Evolutionary conservation across 2,113 vertebrate genomes (phyloP).

Genomic region (Perca schrenkii): DNA sequence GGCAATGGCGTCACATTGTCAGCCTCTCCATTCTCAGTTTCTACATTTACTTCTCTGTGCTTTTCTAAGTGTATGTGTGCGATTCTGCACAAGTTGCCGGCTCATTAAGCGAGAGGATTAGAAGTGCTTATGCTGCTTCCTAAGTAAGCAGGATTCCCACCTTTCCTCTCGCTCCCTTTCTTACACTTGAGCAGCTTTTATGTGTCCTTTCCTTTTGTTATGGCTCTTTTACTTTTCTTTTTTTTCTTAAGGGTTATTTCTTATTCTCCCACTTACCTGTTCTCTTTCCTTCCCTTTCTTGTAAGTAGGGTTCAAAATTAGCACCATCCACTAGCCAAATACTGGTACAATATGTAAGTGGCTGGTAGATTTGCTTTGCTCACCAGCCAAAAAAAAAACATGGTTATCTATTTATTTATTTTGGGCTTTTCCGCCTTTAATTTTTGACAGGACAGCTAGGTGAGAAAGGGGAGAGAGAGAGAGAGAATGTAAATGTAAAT

Average conservation of each 20-base stretch:
- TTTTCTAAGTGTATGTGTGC: conserved; percentile 20
- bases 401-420: too few relatives aligned
- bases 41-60: not conserved
- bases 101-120: conserved; percentile 67
- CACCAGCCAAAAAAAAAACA: too few relatives aligned
- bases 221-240: not conserved
- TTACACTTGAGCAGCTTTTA: not conserved
- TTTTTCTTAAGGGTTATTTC: not conserved
- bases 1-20: not conserved
- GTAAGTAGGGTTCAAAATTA: too few relatives aligned
- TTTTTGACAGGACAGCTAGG: too few relatives aligned
- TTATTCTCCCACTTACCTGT: not conserved
- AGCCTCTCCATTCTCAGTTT: not conserved
- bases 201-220: not conserved
- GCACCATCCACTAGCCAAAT: too few relatives aligned
- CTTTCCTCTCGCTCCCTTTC: not conserved
- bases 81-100: conserved; percentile 31
- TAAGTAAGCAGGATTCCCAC: conserved; percentile 55
- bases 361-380: too few relatives aligned
- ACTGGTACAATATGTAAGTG: too few relatives aligned
- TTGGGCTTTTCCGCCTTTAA: too few relatives aligned
- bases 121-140: conserved; percentile 52
- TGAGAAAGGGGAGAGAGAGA: too few relatives aligned
- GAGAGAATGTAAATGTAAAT: too few relatives aligned
- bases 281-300: not conserved